These are phyloP conservation scores for Setipinna tenuifilis DNA, from an alignment of 2,797 vertebrate species.

Conservation along the genomic window DNA sequence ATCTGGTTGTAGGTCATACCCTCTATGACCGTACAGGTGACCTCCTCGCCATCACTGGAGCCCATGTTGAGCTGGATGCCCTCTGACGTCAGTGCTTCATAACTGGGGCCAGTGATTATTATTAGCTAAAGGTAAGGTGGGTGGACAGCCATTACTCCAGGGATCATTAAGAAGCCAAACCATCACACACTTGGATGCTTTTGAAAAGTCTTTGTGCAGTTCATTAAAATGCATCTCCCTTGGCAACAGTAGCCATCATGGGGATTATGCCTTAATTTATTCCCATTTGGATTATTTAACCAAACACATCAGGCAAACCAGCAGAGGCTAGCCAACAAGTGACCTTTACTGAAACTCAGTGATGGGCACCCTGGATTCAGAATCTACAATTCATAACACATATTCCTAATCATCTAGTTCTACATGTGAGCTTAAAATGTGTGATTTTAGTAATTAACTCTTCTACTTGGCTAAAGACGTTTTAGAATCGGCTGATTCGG, in stretches of 20 bases:
- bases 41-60: constrained; percentile 73
- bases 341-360: neutral
- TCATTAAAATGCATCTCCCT: neutral
- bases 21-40: constrained; percentile 82
- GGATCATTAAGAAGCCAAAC: neutral
- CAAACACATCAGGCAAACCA: neutral
- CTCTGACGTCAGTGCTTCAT: constrained; percentile 83
- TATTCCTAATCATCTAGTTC: too few relatives aligned
- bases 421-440: too few relatives aligned
- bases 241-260: neutral
- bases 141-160: neutral
- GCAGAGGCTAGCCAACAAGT: neutral
- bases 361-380: too few relatives aligned
- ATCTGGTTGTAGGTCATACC: constrained; percentile 81
- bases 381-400: too few relatives aligned
- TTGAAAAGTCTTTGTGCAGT: neutral
- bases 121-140: constrained; percentile 73
- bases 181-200: constrained; percentile 1
- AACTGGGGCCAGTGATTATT: constrained; percentile 88
- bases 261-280: neutral
- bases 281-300: neutral
- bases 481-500: too few relatives aligned
- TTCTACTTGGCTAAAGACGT: too few relatives aligned
- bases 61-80: constrained; percentile 86
- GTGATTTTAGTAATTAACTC: too few relatives aligned